A percentile compares a stretch with the other conserved stretches of the same genome.
phyloP scores from a whole-genome alignment of 1,140 invertebrate species.

The Armadillidium nasatum region DNA sequence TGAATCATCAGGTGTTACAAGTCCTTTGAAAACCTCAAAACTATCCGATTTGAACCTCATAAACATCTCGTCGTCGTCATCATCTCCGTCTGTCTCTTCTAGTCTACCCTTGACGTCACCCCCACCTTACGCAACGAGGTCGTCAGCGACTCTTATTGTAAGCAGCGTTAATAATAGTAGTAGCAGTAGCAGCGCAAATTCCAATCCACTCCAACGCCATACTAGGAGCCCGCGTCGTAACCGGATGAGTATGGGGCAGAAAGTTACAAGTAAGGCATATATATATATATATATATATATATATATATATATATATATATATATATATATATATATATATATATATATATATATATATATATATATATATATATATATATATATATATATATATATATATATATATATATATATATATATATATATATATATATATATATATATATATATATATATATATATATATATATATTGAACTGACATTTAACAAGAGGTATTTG shows the following conservation, averaged over 20 bases:
- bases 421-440: conserved; percentile 4
- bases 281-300: conserved; percentile 9
- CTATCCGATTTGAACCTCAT: neutral
- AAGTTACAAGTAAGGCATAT: neutral
- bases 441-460: conserved; percentile 3
- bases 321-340: conserved; percentile 3
- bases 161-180: neutral
- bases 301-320: conserved; percentile 2
- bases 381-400: conserved; percentile 11
- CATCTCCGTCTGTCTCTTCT: neutral
- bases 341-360: conserved; percentile 11
- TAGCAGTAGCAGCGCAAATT: no score
- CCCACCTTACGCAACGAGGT: neutral
- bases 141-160: neutral
- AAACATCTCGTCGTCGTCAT: neutral
- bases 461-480: neutral
- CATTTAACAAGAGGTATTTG: no score
- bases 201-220: neutral
- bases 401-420: conserved; percentile 7
- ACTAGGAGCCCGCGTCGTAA: neutral
- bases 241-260: conserved; percentile 4
- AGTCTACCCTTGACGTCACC: neutral
- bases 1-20: neutral
- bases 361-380: neutral
- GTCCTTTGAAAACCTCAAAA: neutral